Conservation (phyloP, 2,888 invertebrate species). For the Epinotia demarniana region DNA sequence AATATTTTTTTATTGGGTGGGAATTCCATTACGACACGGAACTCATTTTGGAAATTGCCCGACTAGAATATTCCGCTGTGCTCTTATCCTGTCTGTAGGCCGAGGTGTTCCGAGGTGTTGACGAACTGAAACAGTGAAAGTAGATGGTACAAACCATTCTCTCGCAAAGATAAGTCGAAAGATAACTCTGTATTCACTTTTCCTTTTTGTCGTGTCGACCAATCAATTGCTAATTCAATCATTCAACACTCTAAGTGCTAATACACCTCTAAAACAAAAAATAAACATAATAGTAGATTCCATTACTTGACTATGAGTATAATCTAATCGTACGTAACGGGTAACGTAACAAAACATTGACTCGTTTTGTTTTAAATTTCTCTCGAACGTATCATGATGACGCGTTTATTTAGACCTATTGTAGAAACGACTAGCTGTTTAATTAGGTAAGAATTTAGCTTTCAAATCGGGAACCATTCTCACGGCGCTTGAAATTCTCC, state of each 20-base stretch:
- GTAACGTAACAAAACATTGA: conserved; percentile 41
- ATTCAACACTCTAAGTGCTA: conserved; percentile 60
- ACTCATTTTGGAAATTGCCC: too few species aligned
- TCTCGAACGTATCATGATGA: conserved; percentile 35
- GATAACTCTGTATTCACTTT: conserved; percentile 68
- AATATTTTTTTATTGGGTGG: too few species aligned
- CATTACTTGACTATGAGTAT: conserved; percentile 31
- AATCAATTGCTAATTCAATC: conserved; percentile 70
- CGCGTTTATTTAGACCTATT: conserved; percentile 38
- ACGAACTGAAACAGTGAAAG: conserved; percentile 48
- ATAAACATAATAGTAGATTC: conserved; percentile 50
- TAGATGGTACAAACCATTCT: conserved; percentile 63
- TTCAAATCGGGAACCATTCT: conserved; percentile 39
- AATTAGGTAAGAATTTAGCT: conserved; percentile 41
- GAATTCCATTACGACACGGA: too few species aligned
- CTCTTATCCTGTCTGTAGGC: conserved; percentile 36
- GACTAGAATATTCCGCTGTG: conserved; percentile 44
- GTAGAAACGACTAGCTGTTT: conserved; percentile 31
- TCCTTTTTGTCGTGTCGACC: conserved; percentile 65
- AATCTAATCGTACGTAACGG: conserved; percentile 41
- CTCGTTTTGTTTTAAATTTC: conserved; percentile 43
- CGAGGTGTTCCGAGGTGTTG: conserved; percentile 43
- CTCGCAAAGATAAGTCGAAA: conserved; percentile 63
- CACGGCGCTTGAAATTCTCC: conserved; percentile 32
- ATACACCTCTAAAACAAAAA: conserved; percentile 57